phyloP scores from a whole-genome alignment of 2,113 vertebrate species.

The Plecotus auritus region DNA sequence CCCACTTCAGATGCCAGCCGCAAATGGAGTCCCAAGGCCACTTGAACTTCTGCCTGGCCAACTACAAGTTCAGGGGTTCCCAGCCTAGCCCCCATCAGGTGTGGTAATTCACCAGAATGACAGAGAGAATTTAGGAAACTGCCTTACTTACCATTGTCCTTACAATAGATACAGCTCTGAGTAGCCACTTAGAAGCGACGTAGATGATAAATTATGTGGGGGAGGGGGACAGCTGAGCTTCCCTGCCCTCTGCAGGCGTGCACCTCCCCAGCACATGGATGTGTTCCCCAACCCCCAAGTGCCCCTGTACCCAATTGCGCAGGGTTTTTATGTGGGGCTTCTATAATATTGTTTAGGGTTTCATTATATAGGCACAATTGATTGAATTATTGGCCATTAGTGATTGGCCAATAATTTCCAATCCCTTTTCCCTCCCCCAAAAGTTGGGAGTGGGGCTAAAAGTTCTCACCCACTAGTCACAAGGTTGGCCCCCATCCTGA shows the following conservation, averaged over 20 bases:
- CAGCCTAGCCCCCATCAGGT: background rate
- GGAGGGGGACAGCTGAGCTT: rapidly evolving
- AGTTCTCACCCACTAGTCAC: background rate
- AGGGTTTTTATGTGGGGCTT: background rate
- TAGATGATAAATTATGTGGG: rapidly evolving
- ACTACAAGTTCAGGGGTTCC: background rate
- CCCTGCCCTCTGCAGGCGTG: rapidly evolving
- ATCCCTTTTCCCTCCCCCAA: background rate
- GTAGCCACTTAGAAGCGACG: background rate
- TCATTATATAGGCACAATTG: background rate
- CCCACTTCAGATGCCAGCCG: background rate
- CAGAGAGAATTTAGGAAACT: background rate
- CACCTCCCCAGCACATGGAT: rapidly evolving
- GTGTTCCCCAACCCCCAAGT: background rate
- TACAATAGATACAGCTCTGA: background rate
- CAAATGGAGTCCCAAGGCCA: background rate
- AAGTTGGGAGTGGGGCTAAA: background rate
- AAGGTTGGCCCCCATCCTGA: background rate
- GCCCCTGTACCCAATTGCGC: background rate
- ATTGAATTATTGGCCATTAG: too few species aligned
- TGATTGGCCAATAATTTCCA: background rate
- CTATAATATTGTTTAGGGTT: background rate
- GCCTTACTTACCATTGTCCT: background rate
- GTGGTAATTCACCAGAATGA: background rate
- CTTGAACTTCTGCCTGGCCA: background rate